Percentiles rank a stretch among this genome's conserved stretches.
Conservation (phyloP, 1,140 invertebrate species). For the Dryas iulia region DNA sequence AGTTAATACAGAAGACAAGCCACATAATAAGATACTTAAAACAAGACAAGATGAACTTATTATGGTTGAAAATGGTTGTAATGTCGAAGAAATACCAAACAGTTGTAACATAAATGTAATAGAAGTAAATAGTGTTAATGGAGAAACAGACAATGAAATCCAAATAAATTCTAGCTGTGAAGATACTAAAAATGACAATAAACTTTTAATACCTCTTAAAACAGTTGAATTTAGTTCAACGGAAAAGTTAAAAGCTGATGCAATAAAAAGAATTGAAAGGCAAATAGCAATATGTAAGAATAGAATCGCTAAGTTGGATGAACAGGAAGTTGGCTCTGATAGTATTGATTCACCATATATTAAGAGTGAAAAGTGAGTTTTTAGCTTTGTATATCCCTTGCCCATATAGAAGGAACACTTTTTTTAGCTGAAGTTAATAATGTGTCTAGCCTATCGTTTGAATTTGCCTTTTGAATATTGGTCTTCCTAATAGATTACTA, state of each 20-base stretch:
- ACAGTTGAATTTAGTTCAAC: conserved; percentile 10
- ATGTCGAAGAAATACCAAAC: background rate
- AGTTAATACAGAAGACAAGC: background rate
- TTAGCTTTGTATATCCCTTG: background rate
- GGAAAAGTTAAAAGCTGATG: background rate
- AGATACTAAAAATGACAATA: conserved; percentile 17
- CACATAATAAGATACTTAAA: background rate
- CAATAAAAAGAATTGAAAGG: conserved; percentile 40
- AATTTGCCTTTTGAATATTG: too few species aligned
- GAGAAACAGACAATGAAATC: background rate
- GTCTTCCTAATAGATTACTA: too few species aligned
- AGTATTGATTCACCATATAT: conserved; percentile 45
- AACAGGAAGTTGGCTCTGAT: conserved; percentile 42
- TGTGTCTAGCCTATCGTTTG: too few species aligned
- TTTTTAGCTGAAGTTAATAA: too few species aligned
- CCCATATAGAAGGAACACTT: too few species aligned
- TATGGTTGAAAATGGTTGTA: background rate
- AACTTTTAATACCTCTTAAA: conserved; percentile 30
- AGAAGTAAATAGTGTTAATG: background rate
- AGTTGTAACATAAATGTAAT: background rate
- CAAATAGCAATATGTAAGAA: conserved; percentile 38
- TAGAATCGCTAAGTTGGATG: conserved; percentile 37
- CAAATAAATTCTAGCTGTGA: background rate
- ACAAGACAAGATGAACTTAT: background rate
- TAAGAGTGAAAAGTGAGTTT: conserved; percentile 46